Evolutionary conservation across 2,888 invertebrate species (phyloP).

Genomic region (Gari tellinella): DNA sequence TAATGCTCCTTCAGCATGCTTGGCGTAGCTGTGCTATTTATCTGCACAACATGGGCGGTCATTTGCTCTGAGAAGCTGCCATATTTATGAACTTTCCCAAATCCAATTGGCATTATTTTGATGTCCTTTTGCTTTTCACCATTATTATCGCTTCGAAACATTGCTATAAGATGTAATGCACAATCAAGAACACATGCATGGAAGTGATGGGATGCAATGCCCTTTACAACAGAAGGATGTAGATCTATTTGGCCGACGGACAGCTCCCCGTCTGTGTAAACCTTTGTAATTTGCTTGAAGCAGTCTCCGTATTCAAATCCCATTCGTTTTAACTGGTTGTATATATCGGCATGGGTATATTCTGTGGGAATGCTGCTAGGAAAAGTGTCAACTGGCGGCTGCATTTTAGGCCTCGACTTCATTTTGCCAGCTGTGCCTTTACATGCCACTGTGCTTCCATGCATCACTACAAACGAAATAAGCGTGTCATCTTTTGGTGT

Average conservation of each 20-base stretch:
- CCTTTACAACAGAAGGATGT: not conserved
- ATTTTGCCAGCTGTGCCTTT: not conserved
- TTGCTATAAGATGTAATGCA: slow-evolving; percentile 6
- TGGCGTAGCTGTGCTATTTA: not conserved
- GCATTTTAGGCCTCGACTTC: not conserved
- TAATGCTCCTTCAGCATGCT: slow-evolving; percentile 3
- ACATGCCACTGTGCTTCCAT: not conserved
- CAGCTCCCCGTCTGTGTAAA: not conserved
- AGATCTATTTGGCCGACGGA: not conserved
- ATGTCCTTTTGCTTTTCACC: not conserved
- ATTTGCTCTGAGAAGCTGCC: not conserved
- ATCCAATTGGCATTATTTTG: not conserved
- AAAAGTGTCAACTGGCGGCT: too few species aligned
- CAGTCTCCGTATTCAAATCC: slow-evolving; percentile 6
- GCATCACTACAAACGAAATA: not conserved
- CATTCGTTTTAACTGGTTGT: not conserved
- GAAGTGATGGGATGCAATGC: not conserved
- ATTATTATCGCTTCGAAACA: not conserved
- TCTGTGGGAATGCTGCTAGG: too few species aligned
- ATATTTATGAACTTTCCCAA: too few species aligned
- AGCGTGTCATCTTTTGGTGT: too few species aligned
- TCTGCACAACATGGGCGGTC: not conserved
- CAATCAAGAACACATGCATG: slow-evolving; percentile 27
- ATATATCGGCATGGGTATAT: not conserved
- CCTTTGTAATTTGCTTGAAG: not conserved